phyloP scores from a whole-genome alignment of 2,888 invertebrate genomes.

The Leucophenga montana region DNA sequence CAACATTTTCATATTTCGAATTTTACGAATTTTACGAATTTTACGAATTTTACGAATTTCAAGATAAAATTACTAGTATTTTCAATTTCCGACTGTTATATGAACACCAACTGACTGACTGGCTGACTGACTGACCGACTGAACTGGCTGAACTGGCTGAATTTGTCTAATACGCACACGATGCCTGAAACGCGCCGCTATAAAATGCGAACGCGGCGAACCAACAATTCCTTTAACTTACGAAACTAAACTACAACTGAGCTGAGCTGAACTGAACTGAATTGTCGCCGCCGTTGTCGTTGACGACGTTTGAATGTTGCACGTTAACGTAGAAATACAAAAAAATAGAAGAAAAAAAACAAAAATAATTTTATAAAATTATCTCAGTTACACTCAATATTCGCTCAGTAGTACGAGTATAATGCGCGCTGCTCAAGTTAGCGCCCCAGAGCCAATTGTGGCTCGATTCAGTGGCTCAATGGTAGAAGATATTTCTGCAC shows the following conservation, averaged over 20 bases:
- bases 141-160: constrained; percentile 2
- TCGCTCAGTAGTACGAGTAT: too few species aligned
- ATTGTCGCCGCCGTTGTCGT: background rate
- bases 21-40: background rate
- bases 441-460: constrained; percentile 2
- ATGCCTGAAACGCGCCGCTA: background rate
- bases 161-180: background rate
- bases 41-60: background rate
- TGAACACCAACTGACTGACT: background rate
- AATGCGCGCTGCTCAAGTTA: too few species aligned
- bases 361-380: background rate
- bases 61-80: constrained; percentile 1
- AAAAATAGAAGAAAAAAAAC: constrained; percentile 2
- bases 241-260: constrained; percentile 28
- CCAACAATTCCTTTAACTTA: constrained; percentile 22
- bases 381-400: too few species aligned
- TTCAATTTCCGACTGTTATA: background rate
- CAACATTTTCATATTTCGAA: background rate
- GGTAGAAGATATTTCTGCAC: constrained; percentile 14
- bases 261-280: constrained; percentile 1
- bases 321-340: background rate
- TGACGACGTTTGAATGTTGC: background rate
- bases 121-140: constrained; percentile 10
- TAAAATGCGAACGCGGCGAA: background rate
- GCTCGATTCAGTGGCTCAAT: background rate